These are phyloP conservation scores for Eufriesea mexicana DNA, from an alignment of 1,140 invertebrate genomes.

Conservation along the genomic window DNA sequence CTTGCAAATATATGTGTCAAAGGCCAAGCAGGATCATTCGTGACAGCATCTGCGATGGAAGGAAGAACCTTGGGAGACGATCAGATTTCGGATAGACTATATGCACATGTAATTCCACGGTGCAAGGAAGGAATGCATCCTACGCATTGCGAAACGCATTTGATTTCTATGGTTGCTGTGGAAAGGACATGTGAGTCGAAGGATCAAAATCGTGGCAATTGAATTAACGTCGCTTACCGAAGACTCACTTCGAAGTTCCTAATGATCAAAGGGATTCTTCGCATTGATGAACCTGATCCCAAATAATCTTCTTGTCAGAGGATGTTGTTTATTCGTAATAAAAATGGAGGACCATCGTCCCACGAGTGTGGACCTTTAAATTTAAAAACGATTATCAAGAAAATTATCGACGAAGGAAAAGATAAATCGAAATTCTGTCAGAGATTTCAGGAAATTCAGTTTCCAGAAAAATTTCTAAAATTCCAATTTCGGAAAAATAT, in stretches of 20 bases:
- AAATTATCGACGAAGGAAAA: background rate
- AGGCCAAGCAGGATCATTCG: no score
- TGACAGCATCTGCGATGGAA: no score
- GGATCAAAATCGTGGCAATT: slow-evolving; percentile 16
- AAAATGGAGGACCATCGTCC: background rate
- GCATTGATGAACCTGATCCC: background rate
- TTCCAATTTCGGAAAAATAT: no score
- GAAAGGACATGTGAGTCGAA: background rate
- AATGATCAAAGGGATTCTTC: slow-evolving; percentile 30
- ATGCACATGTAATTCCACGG: background rate
- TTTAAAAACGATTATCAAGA: no score
- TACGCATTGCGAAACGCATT: background rate
- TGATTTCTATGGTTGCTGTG: background rate
- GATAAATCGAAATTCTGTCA: no score
- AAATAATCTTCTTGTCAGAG: background rate
- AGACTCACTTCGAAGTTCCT: background rate
- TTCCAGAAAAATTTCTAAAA: no score
- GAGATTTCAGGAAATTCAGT: no score
- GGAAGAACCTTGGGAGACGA: no score
- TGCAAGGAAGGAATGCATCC: background rate
- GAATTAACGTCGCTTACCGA: background rate
- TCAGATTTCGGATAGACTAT: background rate
- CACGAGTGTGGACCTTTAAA: no score
- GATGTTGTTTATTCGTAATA: background rate
- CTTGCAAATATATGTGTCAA: no score